A percentile compares a stretch with the other conserved stretches of the same genome.
Evolutionary conservation across 1,140 invertebrate species (phyloP).

Genomic region (Xylocopa sonorina): DNA sequence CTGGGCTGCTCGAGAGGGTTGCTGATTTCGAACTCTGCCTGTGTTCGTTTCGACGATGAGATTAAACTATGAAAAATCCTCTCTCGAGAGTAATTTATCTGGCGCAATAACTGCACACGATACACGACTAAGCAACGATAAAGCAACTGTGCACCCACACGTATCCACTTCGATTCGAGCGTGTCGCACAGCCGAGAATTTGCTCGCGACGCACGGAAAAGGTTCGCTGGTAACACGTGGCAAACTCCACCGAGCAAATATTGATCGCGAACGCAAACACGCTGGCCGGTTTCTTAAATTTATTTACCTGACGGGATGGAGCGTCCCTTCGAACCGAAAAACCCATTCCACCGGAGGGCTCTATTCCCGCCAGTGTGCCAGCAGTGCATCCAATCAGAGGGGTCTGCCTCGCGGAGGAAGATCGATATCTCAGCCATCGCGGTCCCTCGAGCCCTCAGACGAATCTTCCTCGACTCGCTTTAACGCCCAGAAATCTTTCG

Average conservation of each 20-base stretch:
- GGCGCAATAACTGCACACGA: too few species aligned
- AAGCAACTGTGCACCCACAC: too few species aligned
- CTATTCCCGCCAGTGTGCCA: neutral
- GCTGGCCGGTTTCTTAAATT: neutral
- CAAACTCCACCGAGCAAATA: neutral
- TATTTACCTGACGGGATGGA: conserved; percentile 8
- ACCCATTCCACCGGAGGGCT: conserved; percentile 4
- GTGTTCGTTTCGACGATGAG: too few species aligned
- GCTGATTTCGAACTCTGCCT: too few species aligned
- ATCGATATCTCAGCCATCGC: conserved; percentile 4
- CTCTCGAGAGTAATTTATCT: too few species aligned
- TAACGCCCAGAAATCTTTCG: neutral
- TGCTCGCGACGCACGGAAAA: neutral
- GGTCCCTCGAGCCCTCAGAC: neutral
- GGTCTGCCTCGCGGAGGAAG: neutral
- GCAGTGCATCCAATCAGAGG: conserved; percentile 13
- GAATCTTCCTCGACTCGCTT: neutral
- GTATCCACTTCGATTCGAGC: too few species aligned
- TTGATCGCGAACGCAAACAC: conserved; percentile 1
- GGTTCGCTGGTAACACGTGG: neutral
- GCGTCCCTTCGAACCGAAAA: neutral
- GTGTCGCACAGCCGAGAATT: neutral
- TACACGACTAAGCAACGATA: too few species aligned
- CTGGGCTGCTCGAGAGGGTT: too few species aligned
- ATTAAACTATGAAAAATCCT: too few species aligned